Percentiles rank a stretch among this genome's conserved stretches.
phyloP scores from a whole-genome alignment of 2,888 invertebrate species.

The Drosophila histrio region DNA sequence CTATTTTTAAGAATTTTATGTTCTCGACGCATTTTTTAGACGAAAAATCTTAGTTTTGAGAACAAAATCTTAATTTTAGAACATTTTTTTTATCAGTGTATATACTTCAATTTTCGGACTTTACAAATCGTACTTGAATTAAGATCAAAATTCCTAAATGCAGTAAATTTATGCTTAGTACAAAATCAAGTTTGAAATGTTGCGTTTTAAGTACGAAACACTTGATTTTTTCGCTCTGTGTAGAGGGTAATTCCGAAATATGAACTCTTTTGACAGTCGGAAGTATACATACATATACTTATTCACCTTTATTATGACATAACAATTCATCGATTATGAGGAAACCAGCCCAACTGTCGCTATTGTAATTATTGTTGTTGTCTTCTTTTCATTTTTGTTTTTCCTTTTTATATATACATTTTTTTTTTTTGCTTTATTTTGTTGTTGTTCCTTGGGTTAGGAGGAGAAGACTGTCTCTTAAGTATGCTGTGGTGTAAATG shows the following conservation, averaged over 20 bases:
- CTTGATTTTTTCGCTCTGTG: too few species aligned
- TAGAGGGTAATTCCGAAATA: background rate
- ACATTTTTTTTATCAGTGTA: too few species aligned
- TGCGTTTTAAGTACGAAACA: too few species aligned
- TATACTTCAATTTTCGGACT: too few species aligned
- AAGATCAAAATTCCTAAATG: too few species aligned
- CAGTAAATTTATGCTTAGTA: too few species aligned
- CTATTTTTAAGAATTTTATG: too few species aligned
- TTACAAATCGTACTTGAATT: too few species aligned
- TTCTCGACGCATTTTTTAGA: too few species aligned
- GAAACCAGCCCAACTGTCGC: background rate
- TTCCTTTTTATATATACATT: background rate
- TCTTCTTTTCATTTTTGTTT: background rate
- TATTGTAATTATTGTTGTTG: constrained; percentile 11
- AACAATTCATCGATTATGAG: constrained; percentile 30
- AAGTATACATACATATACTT: background rate
- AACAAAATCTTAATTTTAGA: too few species aligned
- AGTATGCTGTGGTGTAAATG: constrained; percentile 65
- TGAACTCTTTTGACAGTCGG: background rate
- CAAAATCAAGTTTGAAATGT: too few species aligned
- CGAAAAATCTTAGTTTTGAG: too few species aligned
- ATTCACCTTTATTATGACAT: constrained; percentile 44
- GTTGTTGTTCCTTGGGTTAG: background rate
- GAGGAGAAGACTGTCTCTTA: constrained; percentile 1
- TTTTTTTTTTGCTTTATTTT: background rate